A percentile compares a stretch with the other conserved stretches of the same genome.
These are phyloP conservation scores for Merops nubicus DNA, from an alignment of 2,113 vertebrate species.

Conservation along the genomic window DNA sequence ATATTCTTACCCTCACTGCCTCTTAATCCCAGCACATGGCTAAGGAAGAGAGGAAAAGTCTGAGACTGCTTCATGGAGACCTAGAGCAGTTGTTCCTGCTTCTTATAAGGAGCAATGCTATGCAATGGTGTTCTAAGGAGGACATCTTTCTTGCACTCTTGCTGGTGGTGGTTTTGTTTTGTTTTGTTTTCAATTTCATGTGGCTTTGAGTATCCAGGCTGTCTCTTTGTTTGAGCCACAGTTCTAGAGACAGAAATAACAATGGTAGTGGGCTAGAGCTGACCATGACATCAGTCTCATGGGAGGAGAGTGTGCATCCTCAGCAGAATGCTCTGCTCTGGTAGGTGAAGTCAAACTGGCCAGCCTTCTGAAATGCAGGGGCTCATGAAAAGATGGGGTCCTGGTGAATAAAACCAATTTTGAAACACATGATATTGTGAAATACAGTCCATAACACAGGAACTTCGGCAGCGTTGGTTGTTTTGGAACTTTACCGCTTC, in stretches of 20 bases:
- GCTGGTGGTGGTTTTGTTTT: too few relatives aligned
- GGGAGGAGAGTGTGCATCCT: accelerated
- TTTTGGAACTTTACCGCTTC: neutral
- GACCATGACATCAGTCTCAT: neutral
- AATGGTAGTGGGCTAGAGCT: neutral
- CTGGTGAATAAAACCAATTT: neutral
- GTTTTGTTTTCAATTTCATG: neutral
- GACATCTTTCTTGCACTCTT: neutral
- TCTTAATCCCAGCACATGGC: neutral
- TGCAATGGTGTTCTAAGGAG: neutral
- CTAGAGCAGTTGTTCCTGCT: neutral
- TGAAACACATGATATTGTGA: neutral
- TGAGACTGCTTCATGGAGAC: neutral
- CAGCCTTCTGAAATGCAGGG: neutral
- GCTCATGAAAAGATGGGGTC: neutral
- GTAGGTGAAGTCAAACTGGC: neutral
- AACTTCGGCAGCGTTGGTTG: neutral
- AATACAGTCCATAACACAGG: neutral
- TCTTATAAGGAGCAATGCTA: neutral
- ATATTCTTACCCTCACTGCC: neutral
- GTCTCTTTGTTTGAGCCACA: neutral
- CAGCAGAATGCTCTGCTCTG: neutral
- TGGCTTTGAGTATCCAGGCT: neutral
- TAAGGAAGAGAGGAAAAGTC: neutral
- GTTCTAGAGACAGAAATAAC: neutral